Conservation (phyloP, 2,888 invertebrate genomes). For the Elysia crispata region DNA sequence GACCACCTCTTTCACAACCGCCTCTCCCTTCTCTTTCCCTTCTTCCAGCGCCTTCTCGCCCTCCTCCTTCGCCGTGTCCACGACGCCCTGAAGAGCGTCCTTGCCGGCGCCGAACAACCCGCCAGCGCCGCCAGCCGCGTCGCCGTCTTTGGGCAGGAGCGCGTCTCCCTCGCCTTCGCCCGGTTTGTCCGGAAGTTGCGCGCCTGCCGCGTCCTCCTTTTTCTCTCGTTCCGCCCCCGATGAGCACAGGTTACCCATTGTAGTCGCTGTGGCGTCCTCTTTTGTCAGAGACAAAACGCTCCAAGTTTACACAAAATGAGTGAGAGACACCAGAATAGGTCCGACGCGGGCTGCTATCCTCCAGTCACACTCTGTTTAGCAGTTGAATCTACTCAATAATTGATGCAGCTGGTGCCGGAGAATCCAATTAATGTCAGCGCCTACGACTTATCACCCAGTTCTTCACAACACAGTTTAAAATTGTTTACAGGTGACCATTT, state of each 20-base stretch:
- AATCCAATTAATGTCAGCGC: too few relatives aligned
- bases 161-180: conserved; percentile 46
- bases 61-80: conserved; percentile 34
- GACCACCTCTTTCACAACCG: background rate
- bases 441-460: too few relatives aligned
- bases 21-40: conserved; percentile 15
- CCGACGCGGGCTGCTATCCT: too few relatives aligned
- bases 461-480: too few relatives aligned
- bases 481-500: too few relatives aligned
- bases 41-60: conserved; percentile 5
- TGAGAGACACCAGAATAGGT: too few relatives aligned
- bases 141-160: conserved; percentile 22
- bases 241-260: conserved; percentile 44
- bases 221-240: conserved; percentile 38
- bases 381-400: too few relatives aligned
- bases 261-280: background rate
- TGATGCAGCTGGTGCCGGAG: too few relatives aligned
- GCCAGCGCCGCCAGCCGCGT: background rate
- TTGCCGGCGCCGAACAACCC: conserved; percentile 18
- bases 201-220: conserved; percentile 25
- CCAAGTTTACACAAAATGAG: too few relatives aligned
- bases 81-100: conserved; percentile 30
- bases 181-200: conserved; percentile 42
- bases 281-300: background rate
- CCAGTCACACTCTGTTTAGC: too few relatives aligned